These are phyloP conservation scores for Iphiclides podalirius DNA, from an alignment of 2,888 invertebrate species.

Conservation along the genomic window DNA sequence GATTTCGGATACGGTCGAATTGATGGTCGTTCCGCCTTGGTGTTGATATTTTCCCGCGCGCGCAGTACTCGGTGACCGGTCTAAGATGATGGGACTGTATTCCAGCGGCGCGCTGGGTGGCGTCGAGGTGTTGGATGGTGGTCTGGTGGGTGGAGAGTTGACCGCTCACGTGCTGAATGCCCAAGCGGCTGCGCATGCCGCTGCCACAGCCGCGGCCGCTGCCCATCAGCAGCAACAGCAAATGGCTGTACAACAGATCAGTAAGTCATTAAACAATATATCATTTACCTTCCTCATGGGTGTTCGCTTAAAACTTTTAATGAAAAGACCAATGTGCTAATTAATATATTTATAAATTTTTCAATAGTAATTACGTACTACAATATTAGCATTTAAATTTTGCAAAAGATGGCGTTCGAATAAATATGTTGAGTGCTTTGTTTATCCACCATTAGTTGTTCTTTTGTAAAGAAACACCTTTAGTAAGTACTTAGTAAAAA, in stretches of 20 bases:
- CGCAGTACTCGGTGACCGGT: constrained; percentile 30
- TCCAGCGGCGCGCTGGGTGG: constrained; percentile 80
- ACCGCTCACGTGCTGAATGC: constrained; percentile 68
- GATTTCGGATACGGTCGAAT: constrained; percentile 23
- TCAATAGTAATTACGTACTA: no score
- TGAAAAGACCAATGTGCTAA: no score
- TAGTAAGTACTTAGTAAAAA: no score
- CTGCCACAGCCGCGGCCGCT: constrained; percentile 63
- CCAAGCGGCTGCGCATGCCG: constrained; percentile 75
- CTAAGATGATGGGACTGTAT: constrained; percentile 70
- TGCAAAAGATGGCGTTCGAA: no score
- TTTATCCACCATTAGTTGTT: no score
- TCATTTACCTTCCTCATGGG: no score
- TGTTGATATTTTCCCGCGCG: constrained; percentile 29
- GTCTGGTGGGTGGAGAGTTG: constrained; percentile 65
- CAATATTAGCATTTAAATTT: no score
- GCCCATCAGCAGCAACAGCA: constrained; percentile 66
- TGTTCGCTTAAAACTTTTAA: no score
- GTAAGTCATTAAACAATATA: no score
- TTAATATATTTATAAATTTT: no score
- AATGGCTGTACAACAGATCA: constrained; percentile 67
- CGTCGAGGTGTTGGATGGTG: constrained; percentile 68
- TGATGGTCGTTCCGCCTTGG: constrained; percentile 29
- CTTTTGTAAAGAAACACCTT: no score
- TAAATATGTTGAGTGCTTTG: no score